phyloP scores from a whole-genome alignment of 1,140 invertebrate genomes.

The Arctopsyche grandis region DNA sequence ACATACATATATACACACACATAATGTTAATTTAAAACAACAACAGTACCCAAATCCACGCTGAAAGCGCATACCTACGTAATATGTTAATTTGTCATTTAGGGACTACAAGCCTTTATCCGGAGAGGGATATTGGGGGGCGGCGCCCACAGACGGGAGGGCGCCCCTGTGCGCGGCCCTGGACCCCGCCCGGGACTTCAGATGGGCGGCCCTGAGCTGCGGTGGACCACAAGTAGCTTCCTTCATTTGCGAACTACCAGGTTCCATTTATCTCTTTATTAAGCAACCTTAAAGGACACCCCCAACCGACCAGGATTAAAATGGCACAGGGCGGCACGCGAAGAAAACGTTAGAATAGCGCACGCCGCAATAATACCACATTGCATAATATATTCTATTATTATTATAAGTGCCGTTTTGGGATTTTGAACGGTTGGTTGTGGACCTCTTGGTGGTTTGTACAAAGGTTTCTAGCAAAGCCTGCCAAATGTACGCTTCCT shows the following conservation, averaged over 20 bases:
- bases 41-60: background rate
- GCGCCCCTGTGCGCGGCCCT: constrained; percentile 74
- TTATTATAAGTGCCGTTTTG: no score
- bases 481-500: no score
- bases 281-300: background rate
- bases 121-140: constrained; percentile 75
- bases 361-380: no score
- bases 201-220: constrained; percentile 76
- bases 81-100: constrained; percentile 7
- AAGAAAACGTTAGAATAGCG: no score
- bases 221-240: constrained; percentile 78
- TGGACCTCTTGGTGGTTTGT: no score
- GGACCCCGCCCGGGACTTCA: constrained; percentile 75
- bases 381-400: no score
- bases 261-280: constrained; percentile 60
- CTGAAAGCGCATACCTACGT: no score
- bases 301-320: no score
- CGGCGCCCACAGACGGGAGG: constrained; percentile 60
- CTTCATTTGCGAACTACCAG: constrained; percentile 79
- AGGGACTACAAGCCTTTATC: constrained; percentile 69
- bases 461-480: no score
- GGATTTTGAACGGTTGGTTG: no score
- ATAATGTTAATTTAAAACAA: background rate
- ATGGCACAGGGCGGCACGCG: no score
- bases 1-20: no score